Percentiles rank a stretch among this genome's conserved stretches.
Conservation (phyloP, 2,113 vertebrate genomes). For the Typhlomys cinereus region DNA sequence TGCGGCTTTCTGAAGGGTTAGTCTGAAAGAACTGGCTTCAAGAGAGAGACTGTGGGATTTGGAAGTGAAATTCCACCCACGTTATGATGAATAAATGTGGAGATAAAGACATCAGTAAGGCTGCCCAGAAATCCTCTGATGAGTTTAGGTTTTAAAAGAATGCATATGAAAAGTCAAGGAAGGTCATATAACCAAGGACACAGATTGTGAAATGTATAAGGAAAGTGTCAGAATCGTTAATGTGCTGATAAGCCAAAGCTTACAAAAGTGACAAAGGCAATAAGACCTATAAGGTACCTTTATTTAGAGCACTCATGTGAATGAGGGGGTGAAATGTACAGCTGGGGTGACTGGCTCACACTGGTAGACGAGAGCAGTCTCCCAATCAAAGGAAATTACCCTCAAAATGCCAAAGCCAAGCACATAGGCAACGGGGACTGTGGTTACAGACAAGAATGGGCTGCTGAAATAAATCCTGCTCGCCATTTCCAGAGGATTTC, state of each 20-base stretch:
- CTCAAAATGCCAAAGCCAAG: constrained; percentile 23
- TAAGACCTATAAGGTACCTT: constrained; percentile 36
- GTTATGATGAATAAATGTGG: not conserved
- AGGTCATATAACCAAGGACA: constrained; percentile 36
- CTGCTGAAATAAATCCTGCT: not conserved
- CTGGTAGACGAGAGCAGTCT: not conserved
- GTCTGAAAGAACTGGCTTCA: not conserved
- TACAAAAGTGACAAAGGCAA: constrained; percentile 62
- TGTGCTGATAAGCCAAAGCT: constrained; percentile 43
- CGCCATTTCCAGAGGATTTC: not conserved
- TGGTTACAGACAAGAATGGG: not conserved
- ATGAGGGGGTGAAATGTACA: not conserved
- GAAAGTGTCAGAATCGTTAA: constrained; percentile 67
- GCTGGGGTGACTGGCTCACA: not conserved
- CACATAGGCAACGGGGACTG: not conserved
- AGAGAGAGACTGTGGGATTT: not conserved
- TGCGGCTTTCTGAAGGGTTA: not conserved
- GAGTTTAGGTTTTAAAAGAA: constrained; percentile 41
- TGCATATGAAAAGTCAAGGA: not conserved
- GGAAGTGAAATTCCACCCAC: constrained; percentile 33
- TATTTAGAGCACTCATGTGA: constrained; percentile 31
- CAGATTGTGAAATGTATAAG: constrained; percentile 55
- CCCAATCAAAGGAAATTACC: constrained; percentile 32
- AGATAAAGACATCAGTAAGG: not conserved
- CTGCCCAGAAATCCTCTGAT: not conserved